phyloP scores from a whole-genome alignment of 92 coral and sea anemone genomes.

The Virgularia gustaviana region DNA sequence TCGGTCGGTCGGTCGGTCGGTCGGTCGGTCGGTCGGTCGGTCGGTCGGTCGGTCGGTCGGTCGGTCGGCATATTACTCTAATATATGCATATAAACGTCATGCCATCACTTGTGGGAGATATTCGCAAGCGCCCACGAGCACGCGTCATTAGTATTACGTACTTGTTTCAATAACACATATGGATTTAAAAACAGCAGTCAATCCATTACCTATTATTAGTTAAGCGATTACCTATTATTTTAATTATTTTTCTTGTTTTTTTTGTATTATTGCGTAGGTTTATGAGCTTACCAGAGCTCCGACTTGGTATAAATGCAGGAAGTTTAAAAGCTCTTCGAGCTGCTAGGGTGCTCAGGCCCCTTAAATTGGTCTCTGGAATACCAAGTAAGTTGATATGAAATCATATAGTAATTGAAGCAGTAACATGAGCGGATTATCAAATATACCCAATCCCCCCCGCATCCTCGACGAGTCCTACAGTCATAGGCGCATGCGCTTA shows the following conservation, averaged over 20 bases:
- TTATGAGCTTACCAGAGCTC: slow-evolving; percentile 94
- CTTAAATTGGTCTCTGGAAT: slow-evolving; percentile 98
- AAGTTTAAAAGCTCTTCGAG: slow-evolving; percentile 94
- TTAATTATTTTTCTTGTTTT: background rate
- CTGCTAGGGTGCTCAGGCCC: slow-evolving; percentile 96
- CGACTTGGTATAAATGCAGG: slow-evolving; percentile 76
- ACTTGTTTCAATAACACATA: too few relatives aligned
- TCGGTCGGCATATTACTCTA: too few relatives aligned
- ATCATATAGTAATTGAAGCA: background rate
- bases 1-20: too few relatives aligned
- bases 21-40: too few relatives aligned
- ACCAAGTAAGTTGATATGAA: slow-evolving; percentile 81
- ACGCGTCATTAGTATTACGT: background rate
- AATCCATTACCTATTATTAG: background rate
- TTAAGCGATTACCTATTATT: background rate
- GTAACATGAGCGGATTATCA: background rate
- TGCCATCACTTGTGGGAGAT: too few relatives aligned
- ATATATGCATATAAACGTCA: too few relatives aligned
- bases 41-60: too few relatives aligned
- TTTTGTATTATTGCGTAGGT: slow-evolving; percentile 40
- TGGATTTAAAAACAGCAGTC: background rate
- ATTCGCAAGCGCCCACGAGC: too few relatives aligned
- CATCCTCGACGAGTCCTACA: slow-evolving; percentile 22
- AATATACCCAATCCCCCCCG: too few relatives aligned
- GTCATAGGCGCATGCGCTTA: slow-evolving; percentile 24